These are phyloP conservation scores for Artemia sinica DNA, from an alignment of 2,888 invertebrate species.

Conservation along the genomic window DNA sequence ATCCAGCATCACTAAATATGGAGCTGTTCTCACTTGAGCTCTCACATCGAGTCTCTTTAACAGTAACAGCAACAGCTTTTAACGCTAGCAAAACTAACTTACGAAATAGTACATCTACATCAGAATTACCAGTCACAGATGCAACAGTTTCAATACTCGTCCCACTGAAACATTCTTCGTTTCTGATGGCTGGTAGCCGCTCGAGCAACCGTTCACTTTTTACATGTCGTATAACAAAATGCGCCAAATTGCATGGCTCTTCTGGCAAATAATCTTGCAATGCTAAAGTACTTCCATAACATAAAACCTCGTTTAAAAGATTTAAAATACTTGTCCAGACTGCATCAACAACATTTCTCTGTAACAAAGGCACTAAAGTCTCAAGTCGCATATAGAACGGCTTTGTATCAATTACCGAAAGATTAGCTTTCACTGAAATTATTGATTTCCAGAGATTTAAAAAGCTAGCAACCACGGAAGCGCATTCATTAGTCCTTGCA, in stretches of 20 bases:
- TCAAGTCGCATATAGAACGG: slow-evolving; percentile 70
- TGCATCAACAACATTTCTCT: slow-evolving; percentile 47
- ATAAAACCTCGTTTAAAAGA: slow-evolving; percentile 71
- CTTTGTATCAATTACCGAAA: slow-evolving; percentile 71
- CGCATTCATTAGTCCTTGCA: slow-evolving; percentile 24
- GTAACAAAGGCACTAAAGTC: slow-evolving; percentile 52
- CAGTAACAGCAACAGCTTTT: slow-evolving; percentile 73
- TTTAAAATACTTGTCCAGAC: slow-evolving; percentile 69
- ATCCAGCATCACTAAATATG: slow-evolving; percentile 51
- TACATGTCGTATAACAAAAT: slow-evolving; percentile 64
- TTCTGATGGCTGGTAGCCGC: slow-evolving; percentile 34
- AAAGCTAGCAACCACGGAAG: slow-evolving; percentile 45
- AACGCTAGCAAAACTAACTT: slow-evolving; percentile 69
- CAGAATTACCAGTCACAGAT: slow-evolving; percentile 27
- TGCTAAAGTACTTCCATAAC: slow-evolving; percentile 75
- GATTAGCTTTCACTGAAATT: slow-evolving; percentile 72
- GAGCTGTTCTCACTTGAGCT: slow-evolving; percentile 57
- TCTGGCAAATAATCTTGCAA: slow-evolving; percentile 70
- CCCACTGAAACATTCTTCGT: slow-evolving; percentile 38
- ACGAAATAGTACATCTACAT: slow-evolving; percentile 61
- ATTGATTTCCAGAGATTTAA: slow-evolving; percentile 73
- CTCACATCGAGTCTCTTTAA: slow-evolving; percentile 72
- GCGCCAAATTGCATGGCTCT: slow-evolving; percentile 69
- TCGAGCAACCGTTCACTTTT: slow-evolving; percentile 61
- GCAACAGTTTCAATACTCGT: slow-evolving; percentile 28